Base-by-base conservation (phyloP, 2,797 vertebrate species). In the Muscicapa striata region DNA sequence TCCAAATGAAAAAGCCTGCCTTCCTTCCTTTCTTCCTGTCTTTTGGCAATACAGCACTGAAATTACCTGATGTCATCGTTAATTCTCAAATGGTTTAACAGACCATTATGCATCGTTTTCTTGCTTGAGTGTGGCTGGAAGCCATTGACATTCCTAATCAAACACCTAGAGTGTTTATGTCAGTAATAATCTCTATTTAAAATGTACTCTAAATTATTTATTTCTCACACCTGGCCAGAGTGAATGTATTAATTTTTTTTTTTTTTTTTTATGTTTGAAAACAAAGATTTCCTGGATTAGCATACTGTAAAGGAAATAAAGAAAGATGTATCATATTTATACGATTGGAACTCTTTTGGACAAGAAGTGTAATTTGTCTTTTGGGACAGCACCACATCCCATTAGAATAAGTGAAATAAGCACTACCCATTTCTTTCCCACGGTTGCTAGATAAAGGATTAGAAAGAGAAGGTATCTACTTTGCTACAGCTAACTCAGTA, bases 51-150 rank as follows among this genome's bases (percentile, higher is more conserved):
- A 72, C 34, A 45, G 69, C 0, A 0, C 30, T 92, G 75, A 93
- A 96, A 92, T 95, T 95, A 89, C 90, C 92, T 89, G 82, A 94
- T 96, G 79, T 95, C 89, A 87, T 86, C 11, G 3, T 92, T 89
- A 89, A 89, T 94, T 92, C 89, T 93, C 67, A 80, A 87, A 80
- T 75, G 78, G 46, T 91, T 52, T 86, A 91, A 92, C 91, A 94
- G 86, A 79, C 93, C 79, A 59, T 90, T 96, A 92, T 76, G 26
- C 46, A 63, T 85, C 8, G 0, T 80, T 93, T 87, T 89, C 82
- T n/a, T 88, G 12, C 27, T 84, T 89, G 62, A 90, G 46, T 69
- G 32, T 96, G 89, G 87, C 93, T 95, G 84, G 94, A 91, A 96
- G 82, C 87, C 94, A 86, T 66, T 94, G 89, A 76, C 82, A 64